Evolutionary conservation across 2,113 vertebrate genomes (phyloP), one percentile per base, ranked within the genome.

Genomic region (Tympanuchus pallidicinctus): DNA sequence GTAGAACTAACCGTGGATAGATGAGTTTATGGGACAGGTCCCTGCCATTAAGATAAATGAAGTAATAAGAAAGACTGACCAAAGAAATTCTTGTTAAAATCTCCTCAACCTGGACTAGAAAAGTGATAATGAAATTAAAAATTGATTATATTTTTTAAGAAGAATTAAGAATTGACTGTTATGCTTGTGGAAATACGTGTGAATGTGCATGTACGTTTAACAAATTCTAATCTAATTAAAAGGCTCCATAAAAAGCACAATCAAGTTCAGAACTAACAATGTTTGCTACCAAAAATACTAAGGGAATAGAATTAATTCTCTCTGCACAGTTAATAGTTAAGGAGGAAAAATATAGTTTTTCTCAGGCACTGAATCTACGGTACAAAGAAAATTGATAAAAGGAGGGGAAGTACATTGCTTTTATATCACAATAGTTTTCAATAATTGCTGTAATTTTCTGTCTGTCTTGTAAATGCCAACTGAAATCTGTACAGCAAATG

Each of bases 401-500:
- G 57, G 74, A 82, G 77, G 80, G 74, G 81, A 88, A 92, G 45
- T 38, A 36, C 88, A 79, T 79, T 92, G 75, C 86, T 87, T 95
- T 96, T 91, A 88, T 89, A 96, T 95, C 79, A 95, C 82, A 95
- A 75, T 97, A 82, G 96, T 97, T 97, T 97, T 71, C 88, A 95
- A 90, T 90, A 95, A 97, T 97, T 96, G 96, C 84, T 92, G 82
- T 94, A 94, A 96, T 97, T 97, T 96, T 93, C 94, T 93, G 96
- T 40, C 89, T 96, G 92, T 75, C 45, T 92, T 52, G 67, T 60
- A 87, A 97, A 87, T 11, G 70, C 91, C 93, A 80, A 3, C 45
- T 86, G 76, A 93, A 92, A 91, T 86, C 88, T 65, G 80, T 86
- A 50, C 65, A 83, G 85, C 85, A 67, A 71, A 82, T 52, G 78